Conservation (phyloP, 2,888 invertebrate species). For the Epirrhoe alternata region DNA sequence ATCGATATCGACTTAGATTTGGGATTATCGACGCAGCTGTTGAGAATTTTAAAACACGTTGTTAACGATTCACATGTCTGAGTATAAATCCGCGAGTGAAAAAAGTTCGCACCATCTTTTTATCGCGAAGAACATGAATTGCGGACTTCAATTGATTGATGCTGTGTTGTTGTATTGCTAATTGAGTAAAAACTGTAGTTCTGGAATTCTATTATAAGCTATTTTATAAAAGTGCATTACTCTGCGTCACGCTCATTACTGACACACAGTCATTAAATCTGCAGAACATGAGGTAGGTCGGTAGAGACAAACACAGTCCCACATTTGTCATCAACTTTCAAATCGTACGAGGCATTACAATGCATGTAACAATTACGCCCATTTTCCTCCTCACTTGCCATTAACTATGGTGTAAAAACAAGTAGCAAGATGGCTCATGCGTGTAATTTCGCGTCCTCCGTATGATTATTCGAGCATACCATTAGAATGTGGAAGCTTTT, state of each 20-base stretch:
- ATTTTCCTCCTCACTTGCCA: conserved; percentile 60
- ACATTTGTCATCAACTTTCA: conserved; percentile 65
- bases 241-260: conserved; percentile 47
- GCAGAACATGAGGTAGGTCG: too few relatives aligned
- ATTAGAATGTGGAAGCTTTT: conserved; percentile 56
- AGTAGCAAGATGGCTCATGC: conserved; percentile 56
- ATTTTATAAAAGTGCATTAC: conserved; percentile 19
- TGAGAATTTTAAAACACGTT: conserved; percentile 61
- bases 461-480: conserved; percentile 64
- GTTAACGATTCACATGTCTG: conserved; percentile 55
- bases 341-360: conserved; percentile 58
- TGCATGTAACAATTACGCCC: conserved; percentile 63
- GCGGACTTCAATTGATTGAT: conserved; percentile 39
- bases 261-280: conserved; percentile 56
- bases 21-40: conserved; percentile 70
- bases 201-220: conserved; percentile 19
- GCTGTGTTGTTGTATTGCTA: conserved; percentile 42
- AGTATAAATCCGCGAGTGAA: conserved; percentile 44
- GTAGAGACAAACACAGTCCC: conserved; percentile 52
- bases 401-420: conserved; percentile 65
- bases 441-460: conserved; percentile 61
- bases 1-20: conserved; percentile 77
- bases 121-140: conserved; percentile 38
- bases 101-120: conserved; percentile 45
- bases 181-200: conserved; percentile 38